Base-by-base conservation (phyloP, 2,797 vertebrate genomes). In the Parotocinclus haroldoi region DNA sequence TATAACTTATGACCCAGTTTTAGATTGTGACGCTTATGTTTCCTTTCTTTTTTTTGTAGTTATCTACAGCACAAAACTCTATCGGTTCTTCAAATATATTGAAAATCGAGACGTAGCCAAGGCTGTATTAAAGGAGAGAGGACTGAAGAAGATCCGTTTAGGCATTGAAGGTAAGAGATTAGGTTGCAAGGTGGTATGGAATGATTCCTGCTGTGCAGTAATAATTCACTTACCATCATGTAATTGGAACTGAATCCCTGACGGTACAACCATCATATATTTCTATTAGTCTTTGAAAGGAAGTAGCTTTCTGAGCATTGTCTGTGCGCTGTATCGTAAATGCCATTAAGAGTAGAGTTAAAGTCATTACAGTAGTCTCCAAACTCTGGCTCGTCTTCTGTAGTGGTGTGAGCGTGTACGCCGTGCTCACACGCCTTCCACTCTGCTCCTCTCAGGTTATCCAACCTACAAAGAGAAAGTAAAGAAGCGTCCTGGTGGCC, bases 81-180 rank as follows among this genome's bases (percentile, higher is more conserved):
- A 98, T 71, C 91, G 96, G 73, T 99, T 99, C 91, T 99, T 99
- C 90, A 99, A 99, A 81, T 99, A 98, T 86, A 99, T 99, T 16
- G 96, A 99, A 86, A 99, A 99, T 66, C 84, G 96, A 86, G 96
- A 98, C 0, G 96, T 99, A 63, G 96, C 96, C 83, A 99, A 99
- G 76, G 93, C 94, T 0, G 96, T 99, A 60, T 83, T 99, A 81
- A 99, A 99, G 85, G 96, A 99, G 76, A 76, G 96, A 66, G 96
- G 96, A 49, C 93, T 99, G 81, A 99, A 99, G 81, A 99, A 99
- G 84, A 99, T 99, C 85, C 86, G 96, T 7, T 83, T 99, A 82
- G 96, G 96, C 61, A 98, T 99, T 44, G 96, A 99, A 98, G 96
- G 96, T 98, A 88, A 84, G 72, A 44, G 42, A 44, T 39, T 8